Evolutionary conservation across 37 sponge, comb jelly and placozoan species (phyloP).

Genomic region (Lycopodina hypogea): DNA sequence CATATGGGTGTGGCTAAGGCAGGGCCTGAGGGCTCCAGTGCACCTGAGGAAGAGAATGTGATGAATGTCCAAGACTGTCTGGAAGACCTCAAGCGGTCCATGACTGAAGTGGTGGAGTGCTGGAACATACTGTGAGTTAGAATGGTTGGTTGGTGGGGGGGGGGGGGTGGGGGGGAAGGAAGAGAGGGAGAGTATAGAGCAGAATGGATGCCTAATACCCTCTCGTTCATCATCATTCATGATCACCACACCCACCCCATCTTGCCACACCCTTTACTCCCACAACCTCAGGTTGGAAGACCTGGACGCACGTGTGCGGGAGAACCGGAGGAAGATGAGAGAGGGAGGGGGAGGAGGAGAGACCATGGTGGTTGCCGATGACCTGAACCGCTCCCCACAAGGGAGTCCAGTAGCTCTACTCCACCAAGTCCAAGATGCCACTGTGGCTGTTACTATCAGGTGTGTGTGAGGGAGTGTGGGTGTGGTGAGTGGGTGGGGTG

Average conservation of each 20-base stretch:
- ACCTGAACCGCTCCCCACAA: background rate
- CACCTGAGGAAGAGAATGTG: conserved; percentile 9
- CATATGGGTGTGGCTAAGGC: background rate
- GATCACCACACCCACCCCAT: background rate
- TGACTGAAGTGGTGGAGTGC: conserved; percentile 41
- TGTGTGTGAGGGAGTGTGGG: background rate
- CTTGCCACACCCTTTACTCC: background rate
- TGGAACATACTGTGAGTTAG: conserved; percentile 53
- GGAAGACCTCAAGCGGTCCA: conserved; percentile 41
- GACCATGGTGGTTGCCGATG: background rate
- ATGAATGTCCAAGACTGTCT: conserved; percentile 30
- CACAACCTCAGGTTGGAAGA: conserved; percentile 9
- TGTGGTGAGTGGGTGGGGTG: background rate
- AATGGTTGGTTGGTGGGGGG: conserved; percentile 2
- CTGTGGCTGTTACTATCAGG: background rate
- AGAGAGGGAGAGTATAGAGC: background rate
- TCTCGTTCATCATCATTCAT: too few relatives aligned
- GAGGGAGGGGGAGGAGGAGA: background rate
- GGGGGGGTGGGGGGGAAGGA: too few relatives aligned
- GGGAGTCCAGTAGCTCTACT: background rate
- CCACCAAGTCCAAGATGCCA: background rate
- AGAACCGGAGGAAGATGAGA: conserved; percentile 1
- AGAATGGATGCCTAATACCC: too few relatives aligned
- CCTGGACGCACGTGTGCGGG: conserved; percentile 23
- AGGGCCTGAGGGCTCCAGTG: background rate